Evolutionary conservation across 2,888 invertebrate species (phyloP), one percentile per base, ranked within the genome.

Genomic region (Deroplatys truncata): DNA sequence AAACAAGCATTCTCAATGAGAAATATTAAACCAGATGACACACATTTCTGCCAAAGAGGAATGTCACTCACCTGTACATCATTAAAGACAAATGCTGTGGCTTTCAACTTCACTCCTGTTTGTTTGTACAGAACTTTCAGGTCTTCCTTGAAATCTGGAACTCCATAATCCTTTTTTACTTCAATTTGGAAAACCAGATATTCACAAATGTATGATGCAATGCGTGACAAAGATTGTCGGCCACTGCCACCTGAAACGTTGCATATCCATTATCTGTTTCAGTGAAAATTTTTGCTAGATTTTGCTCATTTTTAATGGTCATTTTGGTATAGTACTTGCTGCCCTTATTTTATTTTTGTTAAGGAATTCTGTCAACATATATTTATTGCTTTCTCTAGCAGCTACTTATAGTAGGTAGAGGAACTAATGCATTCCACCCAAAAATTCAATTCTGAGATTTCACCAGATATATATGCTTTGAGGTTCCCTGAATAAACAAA

Each of bases 151-250:
- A 98, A 98, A 92, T 98, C 98, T 56, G 94, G 93, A 4, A 96
- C 94, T 90, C 96, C 95, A 92, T 98, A 98, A 56, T 96, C 96
- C 93, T 97, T 97, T 28, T 97, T 96, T 85, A 98, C 96, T 91
- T 96, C 96, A 87, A 98, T 96, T 94, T 97, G 96, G 94, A 96
- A 98, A 0, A 96, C 95, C 89, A 94, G 94, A 92, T 96, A 96
- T 92, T 97, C 97, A 93, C 97, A 97, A 91, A 98, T 96, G 93
- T 96, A 97, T 0, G 97, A 95, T 0, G 97, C 96, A 9, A 98
- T 93, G 35, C 97, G 95, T 0, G 97, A 95, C 91, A 98, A 94
- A 82, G 97, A 97, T 93, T 97, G 97, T 16, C 98, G 94, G 0
- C 98, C 98, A 90, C 97, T 97, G 2, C 98, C 98, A 91, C 97